These are phyloP conservation scores for Syngnathoides biaculeatus DNA, from an alignment of 2,113 vertebrate genomes.

Conservation along the genomic window DNA sequence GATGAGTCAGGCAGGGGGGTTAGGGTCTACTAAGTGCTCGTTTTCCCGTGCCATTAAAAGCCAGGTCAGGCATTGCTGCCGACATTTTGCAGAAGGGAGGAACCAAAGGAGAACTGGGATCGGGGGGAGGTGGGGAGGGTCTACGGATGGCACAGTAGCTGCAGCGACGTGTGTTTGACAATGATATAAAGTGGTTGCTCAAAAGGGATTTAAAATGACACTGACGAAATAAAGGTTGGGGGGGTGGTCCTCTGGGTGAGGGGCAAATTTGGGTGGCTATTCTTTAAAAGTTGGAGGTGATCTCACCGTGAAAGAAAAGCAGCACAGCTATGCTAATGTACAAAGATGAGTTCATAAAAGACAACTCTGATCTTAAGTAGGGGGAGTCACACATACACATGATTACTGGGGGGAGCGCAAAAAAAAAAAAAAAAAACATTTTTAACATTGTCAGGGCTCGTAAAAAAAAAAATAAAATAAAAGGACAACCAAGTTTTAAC, in stretches of 20 bases:
- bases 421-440: slow-evolving; percentile 65
- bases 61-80: neutral
- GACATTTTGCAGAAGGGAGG: neutral
- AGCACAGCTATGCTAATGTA: slow-evolving; percentile 31
- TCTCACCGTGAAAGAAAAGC: slow-evolving; percentile 7
- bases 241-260: slow-evolving; percentile 1
- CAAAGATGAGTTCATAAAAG: slow-evolving; percentile 34
- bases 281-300: slow-evolving; percentile 21
- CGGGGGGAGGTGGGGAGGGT: slow-evolving; percentile 24
- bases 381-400: slow-evolving; percentile 12
- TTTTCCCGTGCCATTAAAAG: slow-evolving; percentile 15
- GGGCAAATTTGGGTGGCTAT: slow-evolving; percentile 28
- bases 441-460: slow-evolving; percentile 85
- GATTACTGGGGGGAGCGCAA: slow-evolving; percentile 65
- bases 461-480: slow-evolving; percentile 78
- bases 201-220: slow-evolving; percentile 39
- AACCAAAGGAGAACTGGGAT: slow-evolving; percentile 16
- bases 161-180: slow-evolving; percentile 43
- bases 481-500: slow-evolving; percentile 66
- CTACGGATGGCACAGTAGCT: slow-evolving; percentile 63
- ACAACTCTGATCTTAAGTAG: slow-evolving; percentile 29
- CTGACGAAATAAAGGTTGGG: slow-evolving; percentile 32
- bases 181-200: slow-evolving; percentile 58
- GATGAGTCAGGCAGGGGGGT: slow-evolving; percentile 20
- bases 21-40: slow-evolving; percentile 59